phyloP scores from a whole-genome alignment of 2,888 invertebrate species.

The Drosophila setosimentum region DNA sequence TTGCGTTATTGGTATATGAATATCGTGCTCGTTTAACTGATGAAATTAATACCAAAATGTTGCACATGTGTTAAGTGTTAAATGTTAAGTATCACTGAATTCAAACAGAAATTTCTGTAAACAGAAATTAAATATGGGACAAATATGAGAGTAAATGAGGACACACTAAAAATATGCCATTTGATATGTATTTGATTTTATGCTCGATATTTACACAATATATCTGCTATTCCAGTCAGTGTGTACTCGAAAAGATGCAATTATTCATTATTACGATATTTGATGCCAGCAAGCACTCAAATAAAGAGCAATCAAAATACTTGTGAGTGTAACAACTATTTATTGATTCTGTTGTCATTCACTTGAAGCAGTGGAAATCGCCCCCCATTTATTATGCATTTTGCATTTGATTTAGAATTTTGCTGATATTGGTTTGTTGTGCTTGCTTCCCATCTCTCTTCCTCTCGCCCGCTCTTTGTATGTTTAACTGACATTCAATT shows the following conservation, averaged over 20 bases:
- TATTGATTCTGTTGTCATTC: not conserved
- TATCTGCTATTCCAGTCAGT: not conserved
- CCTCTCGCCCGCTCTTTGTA: not conserved
- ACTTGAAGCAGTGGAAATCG: not conserved
- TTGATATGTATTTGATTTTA: not conserved
- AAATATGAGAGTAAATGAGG: not conserved
- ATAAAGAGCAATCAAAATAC: not conserved
- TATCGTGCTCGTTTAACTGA: not conserved
- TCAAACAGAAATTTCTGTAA: conserved; percentile 10
- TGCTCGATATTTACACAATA: not conserved
- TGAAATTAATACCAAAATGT: conserved; percentile 6
- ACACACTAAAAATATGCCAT: not conserved
- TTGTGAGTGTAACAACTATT: not conserved
- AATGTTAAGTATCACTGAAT: conserved; percentile 16
- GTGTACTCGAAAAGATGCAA: not conserved
- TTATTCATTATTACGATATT: conserved; percentile 2
- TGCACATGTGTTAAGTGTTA: conserved; percentile 23
- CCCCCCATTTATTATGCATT: not conserved
- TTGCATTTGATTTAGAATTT: conserved; percentile 4
- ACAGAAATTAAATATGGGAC: not conserved
- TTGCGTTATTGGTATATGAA: not conserved
- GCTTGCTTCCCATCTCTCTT: not conserved
- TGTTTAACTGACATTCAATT: conserved; percentile 58
- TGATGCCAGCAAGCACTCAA: not conserved
- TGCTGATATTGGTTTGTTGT: not conserved